These are phyloP conservation scores for Acridotheres tristis DNA, from an alignment of 2,797 vertebrate species.

Conservation along the genomic window DNA sequence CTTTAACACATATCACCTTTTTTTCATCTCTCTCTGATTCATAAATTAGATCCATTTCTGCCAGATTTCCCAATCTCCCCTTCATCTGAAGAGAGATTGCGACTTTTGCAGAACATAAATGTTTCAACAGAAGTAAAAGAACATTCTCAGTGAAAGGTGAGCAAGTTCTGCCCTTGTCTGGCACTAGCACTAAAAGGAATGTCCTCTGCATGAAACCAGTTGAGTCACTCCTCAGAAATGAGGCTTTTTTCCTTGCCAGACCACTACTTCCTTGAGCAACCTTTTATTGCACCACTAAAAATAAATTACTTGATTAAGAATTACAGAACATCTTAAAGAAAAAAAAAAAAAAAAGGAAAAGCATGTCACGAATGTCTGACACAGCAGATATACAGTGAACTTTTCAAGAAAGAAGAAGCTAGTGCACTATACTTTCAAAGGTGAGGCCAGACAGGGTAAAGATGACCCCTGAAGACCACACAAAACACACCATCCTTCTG, in stretches of 20 bases:
- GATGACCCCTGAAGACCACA: not conserved
- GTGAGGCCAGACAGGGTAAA: not conserved
- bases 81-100: not conserved
- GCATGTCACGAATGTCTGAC: not conserved
- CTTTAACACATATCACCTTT: not conserved
- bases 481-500: not conserved
- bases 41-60: not conserved
- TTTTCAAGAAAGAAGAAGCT: not conserved
- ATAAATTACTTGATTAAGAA: conserved; percentile 1
- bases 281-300: not conserved
- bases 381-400: not conserved
- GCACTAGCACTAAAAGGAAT: not conserved
- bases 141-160: not conserved
- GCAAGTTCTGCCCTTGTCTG: not conserved
- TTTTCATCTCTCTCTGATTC: not conserved
- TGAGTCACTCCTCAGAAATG: not conserved
- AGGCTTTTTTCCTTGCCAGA: not conserved
- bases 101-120: not conserved
- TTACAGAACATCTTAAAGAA: not conserved
- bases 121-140: not conserved
- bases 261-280: not conserved
- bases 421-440: not conserved
- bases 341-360: not conserved
- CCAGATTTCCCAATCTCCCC: not conserved
- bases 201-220: not conserved